Evolutionary conservation across 2,888 invertebrate genomes (phyloP).

Genomic region (Eledona agricola): DNA sequence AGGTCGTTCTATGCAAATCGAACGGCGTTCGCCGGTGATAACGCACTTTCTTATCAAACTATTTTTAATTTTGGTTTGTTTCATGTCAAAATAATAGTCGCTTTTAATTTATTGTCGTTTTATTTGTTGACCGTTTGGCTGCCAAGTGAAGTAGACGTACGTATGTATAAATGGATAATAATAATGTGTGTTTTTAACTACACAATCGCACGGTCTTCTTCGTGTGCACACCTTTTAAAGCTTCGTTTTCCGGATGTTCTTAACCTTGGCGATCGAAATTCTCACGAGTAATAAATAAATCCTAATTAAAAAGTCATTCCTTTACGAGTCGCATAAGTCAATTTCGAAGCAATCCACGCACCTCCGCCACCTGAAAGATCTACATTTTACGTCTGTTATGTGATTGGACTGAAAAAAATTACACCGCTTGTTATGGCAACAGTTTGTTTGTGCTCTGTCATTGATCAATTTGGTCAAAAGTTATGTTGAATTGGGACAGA

Average conservation of each 20-base stretch:
- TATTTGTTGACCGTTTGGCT: too few species aligned
- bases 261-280: conserved; percentile 20
- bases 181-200: too few species aligned
- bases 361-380: conserved; percentile 1
- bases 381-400: conserved; percentile 16
- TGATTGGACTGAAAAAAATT: conserved; percentile 7
- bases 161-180: too few species aligned
- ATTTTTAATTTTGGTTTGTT: too few species aligned
- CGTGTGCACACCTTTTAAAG: too few species aligned
- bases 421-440: conserved; percentile 10
- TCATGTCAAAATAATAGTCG: too few species aligned
- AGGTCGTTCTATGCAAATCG: too few species aligned
- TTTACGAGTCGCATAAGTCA: conserved; percentile 8
- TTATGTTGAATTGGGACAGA: conserved; percentile 20
- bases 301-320: conserved; percentile 16
- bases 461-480: conserved; percentile 7
- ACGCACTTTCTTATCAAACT: too few species aligned
- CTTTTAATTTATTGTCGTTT: too few species aligned
- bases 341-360: conserved; percentile 1
- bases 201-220: too few species aligned
- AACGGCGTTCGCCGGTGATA: too few species aligned
- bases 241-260: conserved; percentile 29
- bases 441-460: conserved; percentile 18
- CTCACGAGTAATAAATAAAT: conserved; percentile 21
- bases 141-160: too few species aligned